Evolutionary conservation across 2,113 vertebrate genomes (phyloP).

Genomic region (Oostethus manadensis): DNA sequence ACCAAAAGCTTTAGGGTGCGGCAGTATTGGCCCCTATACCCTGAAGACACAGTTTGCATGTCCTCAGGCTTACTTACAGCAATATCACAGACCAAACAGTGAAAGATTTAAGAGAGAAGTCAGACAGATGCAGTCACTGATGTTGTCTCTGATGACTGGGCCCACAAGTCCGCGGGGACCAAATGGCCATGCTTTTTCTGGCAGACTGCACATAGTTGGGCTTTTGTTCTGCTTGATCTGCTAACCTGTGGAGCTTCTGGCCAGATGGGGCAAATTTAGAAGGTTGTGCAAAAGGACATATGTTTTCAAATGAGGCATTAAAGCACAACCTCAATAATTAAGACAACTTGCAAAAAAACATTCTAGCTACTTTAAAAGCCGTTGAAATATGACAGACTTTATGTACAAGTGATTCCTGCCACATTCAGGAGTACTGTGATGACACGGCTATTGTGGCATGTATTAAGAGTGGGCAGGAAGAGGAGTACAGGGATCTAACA

Average conservation of each 20-base stretch:
- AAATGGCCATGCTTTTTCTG: conserved; percentile 23
- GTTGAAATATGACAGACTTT: conserved; percentile 5
- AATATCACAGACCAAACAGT: conserved; percentile 8
- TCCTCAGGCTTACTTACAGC: conserved; percentile 2
- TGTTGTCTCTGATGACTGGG: conserved; percentile 56
- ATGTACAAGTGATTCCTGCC: too few relatives aligned
- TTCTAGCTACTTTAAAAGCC: conserved; percentile 23
- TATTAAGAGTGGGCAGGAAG: too few relatives aligned
- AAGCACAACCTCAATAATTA: conserved; percentile 24
- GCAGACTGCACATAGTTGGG: conserved; percentile 41
- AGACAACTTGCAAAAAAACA: conserved; percentile 7
- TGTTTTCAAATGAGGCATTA: conserved; percentile 11
- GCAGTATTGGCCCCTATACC: too few relatives aligned
- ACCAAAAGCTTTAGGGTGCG: too few relatives aligned
- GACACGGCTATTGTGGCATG: too few relatives aligned
- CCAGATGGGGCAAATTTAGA: conserved; percentile 33
- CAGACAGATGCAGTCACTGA: conserved; percentile 58
- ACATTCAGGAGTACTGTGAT: too few relatives aligned
- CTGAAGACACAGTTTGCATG: not conserved
- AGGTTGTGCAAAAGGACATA: conserved; percentile 14
- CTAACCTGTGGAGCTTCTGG: conserved; percentile 40
- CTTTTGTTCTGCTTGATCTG: conserved; percentile 49
- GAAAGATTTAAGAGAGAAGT: conserved; percentile 10
- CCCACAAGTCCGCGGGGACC: conserved; percentile 23
- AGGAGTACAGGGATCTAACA: too few relatives aligned